A percentile compares a stretch with the other conserved stretches of the same genome.
Conservation (phyloP, 2,888 invertebrate genomes). For the Lottia gigantea region DNA sequence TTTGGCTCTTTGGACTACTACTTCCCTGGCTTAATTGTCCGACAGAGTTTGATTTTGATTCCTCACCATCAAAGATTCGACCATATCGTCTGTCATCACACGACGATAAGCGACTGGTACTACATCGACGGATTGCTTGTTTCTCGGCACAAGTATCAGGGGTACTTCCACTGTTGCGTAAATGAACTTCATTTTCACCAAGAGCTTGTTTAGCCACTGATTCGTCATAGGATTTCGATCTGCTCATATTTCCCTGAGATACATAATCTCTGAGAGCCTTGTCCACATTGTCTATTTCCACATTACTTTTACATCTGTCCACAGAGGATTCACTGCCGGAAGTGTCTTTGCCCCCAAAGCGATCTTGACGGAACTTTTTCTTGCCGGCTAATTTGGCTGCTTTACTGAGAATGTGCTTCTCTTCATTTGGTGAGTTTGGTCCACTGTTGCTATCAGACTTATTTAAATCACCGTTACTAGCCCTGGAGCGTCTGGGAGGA, state of each 20-base stretch:
- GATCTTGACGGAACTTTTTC: conserved; percentile 51
- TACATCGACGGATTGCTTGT: conserved; percentile 34
- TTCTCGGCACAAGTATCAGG: conserved; percentile 33
- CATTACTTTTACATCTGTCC: conserved; percentile 54
- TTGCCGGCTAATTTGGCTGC: conserved; percentile 55
- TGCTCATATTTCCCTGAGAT: conserved; percentile 50
- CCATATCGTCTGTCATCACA: conserved; percentile 52
- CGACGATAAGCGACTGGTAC: conserved; percentile 41
- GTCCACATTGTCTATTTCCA: conserved; percentile 54
- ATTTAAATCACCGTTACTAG: conserved; percentile 19
- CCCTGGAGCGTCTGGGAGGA: conserved; percentile 23
- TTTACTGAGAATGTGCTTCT: conserved; percentile 33
- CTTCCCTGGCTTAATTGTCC: conserved; percentile 24
- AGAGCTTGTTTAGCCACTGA: conserved; percentile 50
- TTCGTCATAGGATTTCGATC: conserved; percentile 61
- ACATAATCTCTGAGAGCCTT: conserved; percentile 50
- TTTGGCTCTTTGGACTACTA: conserved; percentile 50
- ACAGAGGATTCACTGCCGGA: conserved; percentile 36
- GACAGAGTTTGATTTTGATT: conserved; percentile 45
- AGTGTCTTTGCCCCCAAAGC: conserved; percentile 54
- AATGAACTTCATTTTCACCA: conserved; percentile 36
- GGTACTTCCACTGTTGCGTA: conserved; percentile 33
- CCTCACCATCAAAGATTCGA: conserved; percentile 50
- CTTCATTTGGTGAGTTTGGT: not conserved
- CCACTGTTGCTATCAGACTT: not conserved